A percentile compares a stretch with the other conserved stretches of the same genome.
Conservation (phyloP, 53 echinoderm and acorn worm species). For the Echinarachnius parma region DNA sequence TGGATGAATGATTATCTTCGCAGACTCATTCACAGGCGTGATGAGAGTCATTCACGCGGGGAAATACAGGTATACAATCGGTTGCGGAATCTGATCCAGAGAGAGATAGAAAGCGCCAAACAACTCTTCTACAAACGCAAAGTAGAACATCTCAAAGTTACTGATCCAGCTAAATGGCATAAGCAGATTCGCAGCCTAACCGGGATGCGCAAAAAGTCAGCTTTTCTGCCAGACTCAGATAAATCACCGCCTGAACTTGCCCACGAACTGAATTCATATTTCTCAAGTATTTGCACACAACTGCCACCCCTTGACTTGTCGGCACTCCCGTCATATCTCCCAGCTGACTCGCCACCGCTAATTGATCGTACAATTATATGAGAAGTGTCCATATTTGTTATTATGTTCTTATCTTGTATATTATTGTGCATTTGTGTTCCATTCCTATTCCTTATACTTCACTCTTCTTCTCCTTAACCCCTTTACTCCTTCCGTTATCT, state of each 20-base stretch:
- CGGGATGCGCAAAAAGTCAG: constrained; percentile 27
- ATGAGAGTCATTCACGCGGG: too few relatives aligned
- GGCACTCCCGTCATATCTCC: constrained; percentile 35
- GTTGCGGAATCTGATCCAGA: constrained; percentile 19
- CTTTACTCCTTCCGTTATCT: too few relatives aligned
- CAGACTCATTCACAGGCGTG: constrained; percentile 19
- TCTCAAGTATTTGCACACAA: constrained; percentile 26
- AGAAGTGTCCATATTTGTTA: too few relatives aligned
- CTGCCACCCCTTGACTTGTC: constrained; percentile 24
- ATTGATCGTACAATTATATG: too few relatives aligned
- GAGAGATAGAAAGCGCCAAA: constrained; percentile 31
- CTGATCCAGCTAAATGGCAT: constrained; percentile 54
- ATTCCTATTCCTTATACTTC: too few relatives aligned
- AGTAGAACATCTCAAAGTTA: constrained; percentile 16
- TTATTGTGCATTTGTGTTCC: too few relatives aligned
- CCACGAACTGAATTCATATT: constrained; percentile 24
- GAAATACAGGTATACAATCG: too few relatives aligned
- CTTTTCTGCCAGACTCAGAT: not conserved
- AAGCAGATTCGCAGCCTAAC: constrained; percentile 42
- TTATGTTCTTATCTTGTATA: too few relatives aligned
- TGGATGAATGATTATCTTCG: constrained; percentile 48
- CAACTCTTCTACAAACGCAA: constrained; percentile 30
- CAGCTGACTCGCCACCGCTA: constrained; percentile 32
- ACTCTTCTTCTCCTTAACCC: too few relatives aligned
- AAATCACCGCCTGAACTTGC: constrained; percentile 22